These are phyloP conservation scores for Acrocera orbiculus DNA, from an alignment of 2,888 invertebrate genomes.

Conservation along the genomic window DNA sequence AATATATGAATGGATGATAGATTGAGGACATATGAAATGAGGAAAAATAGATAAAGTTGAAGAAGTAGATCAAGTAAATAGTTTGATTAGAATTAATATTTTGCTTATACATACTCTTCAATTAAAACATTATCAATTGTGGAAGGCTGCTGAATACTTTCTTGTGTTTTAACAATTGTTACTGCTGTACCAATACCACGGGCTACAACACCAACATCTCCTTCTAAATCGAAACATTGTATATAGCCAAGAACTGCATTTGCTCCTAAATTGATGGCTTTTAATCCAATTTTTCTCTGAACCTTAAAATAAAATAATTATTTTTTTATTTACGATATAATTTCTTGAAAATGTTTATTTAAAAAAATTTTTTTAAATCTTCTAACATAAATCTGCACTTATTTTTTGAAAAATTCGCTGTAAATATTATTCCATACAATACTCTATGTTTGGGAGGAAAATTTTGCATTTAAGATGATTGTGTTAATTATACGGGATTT, in stretches of 20 bases:
- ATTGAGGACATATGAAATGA: background rate
- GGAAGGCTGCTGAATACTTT: constrained; percentile 26
- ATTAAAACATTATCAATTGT: constrained; percentile 30
- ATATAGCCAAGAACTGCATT: constrained; percentile 90
- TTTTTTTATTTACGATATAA: background rate
- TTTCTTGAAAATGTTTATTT: too few species aligned
- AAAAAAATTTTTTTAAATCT: too few species aligned
- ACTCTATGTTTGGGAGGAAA: too few species aligned
- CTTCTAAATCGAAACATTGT: constrained; percentile 91
- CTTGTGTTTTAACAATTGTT: constrained; percentile 44
- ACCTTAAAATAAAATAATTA: constrained; percentile 32
- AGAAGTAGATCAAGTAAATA: too few species aligned
- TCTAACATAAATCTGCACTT: too few species aligned
- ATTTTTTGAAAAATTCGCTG: too few species aligned
- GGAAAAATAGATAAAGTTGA: background rate
- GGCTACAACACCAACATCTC: constrained; percentile 91
- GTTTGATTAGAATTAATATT: background rate
- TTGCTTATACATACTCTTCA: constrained; percentile 41
- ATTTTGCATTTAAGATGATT: too few species aligned
- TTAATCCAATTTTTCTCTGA: constrained; percentile 81
- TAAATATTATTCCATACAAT: too few species aligned
- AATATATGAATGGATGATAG: too few species aligned
- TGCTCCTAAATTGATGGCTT: constrained; percentile 82
- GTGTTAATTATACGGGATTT: too few species aligned
- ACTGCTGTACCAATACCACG: constrained; percentile 86